Evolutionary conservation across 2,888 invertebrate species (phyloP), one percentile per base, ranked within the genome.

Genomic region (Acheta domesticus): DNA sequence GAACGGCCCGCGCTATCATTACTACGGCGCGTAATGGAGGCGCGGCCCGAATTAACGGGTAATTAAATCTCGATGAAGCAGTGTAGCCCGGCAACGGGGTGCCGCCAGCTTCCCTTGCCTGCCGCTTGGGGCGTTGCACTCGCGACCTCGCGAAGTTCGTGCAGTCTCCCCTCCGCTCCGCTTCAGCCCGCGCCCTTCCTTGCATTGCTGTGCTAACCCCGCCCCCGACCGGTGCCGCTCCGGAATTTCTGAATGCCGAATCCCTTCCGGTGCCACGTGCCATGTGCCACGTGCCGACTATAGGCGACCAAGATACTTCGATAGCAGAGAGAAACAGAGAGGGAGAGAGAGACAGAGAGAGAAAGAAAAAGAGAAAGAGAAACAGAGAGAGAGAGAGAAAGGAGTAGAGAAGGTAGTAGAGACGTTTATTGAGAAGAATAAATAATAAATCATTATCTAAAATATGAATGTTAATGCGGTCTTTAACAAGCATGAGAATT

Each of bases 241-340:
- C 62, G 62, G 62, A 62, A 62, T 14, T n/a, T n/a, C n/a, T n/a
- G 16, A n/a, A 62, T n/a, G 62, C 62, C 62, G 62, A 62, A 62
- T n/a, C 16, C 62, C 62, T 62, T 62, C 62, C 62, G 62, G 62
- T 62, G 62, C 16, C 62, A 62, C 62, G 62, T 62, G 62, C 62
- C 23, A 23, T 23, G 23, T 23, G 23, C 23, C 23, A 23, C 36
- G 36, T 36, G 36, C 36, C 36, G 36, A 5, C 36, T 8, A 4
- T 8, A 36, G 36, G 36, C 36, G 36, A 36, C 36, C 36, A 8
- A 36, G 36, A 8, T 36, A 36, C 36, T 36, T 36, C 36, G 36
- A 36, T 8, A 8, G 8, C 36, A 8, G 36, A 36, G 36, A 36
- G 36, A 36, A 36, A 36, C 36, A 5, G 36, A 36, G 36, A 36